Conservation (phyloP, 2,113 vertebrate genomes). For the Grallaria varia region DNA sequence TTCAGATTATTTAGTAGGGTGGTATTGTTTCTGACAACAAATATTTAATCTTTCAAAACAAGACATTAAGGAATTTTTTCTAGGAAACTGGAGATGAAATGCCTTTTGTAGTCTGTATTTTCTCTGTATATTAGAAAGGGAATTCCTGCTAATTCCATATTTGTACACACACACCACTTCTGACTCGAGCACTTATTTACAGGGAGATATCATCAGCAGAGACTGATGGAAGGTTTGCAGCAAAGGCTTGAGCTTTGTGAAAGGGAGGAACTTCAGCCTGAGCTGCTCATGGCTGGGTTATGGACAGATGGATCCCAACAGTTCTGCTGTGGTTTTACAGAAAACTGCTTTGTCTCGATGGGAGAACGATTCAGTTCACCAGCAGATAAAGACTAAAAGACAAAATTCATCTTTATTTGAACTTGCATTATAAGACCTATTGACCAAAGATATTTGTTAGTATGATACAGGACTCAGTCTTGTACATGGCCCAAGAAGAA, state of each 20-base stretch:
- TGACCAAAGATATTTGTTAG: neutral
- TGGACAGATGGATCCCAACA: neutral
- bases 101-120: neutral
- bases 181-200: neutral
- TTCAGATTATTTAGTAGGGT: constrained; percentile 32
- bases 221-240: neutral
- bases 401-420: constrained; percentile 24
- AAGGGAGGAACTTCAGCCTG: neutral
- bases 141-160: neutral
- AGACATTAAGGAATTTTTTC: neutral
- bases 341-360: neutral
- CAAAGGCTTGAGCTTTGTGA: neutral
- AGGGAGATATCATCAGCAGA: neutral
- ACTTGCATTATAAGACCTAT: neutral
- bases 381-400: neutral
- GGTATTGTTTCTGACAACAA: constrained; percentile 44
- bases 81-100: neutral
- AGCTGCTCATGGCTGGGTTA: neutral
- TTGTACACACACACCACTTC: neutral
- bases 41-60: constrained; percentile 40
- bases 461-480: neutral
- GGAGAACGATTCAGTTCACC: neutral
- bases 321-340: neutral
- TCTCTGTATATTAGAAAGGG: neutral
- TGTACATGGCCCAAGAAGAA: neutral